Conservation (phyloP, 2,113 vertebrate genomes). For the Callaeas wilsoni region DNA sequence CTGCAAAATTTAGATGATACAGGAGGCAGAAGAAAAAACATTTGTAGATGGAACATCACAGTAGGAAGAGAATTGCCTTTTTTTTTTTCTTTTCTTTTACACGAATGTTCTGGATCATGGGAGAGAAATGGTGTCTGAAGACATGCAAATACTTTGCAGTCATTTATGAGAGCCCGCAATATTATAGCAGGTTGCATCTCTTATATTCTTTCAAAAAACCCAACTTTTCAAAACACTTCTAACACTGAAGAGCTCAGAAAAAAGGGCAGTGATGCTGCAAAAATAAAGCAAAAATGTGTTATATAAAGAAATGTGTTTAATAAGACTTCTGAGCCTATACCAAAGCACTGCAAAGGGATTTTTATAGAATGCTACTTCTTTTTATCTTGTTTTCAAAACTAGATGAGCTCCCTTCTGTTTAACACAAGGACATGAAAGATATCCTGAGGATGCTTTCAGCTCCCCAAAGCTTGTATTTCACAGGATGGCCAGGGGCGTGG, state of each 20-base stretch:
- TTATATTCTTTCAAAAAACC: neutral
- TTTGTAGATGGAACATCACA: neutral
- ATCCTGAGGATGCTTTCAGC: neutral
- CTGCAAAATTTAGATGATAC: constrained; percentile 3
- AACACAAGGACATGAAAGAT: neutral
- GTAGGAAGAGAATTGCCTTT: neutral
- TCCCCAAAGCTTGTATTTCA: neutral
- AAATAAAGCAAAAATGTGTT: neutral
- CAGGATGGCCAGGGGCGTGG: neutral
- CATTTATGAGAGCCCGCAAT: neutral
- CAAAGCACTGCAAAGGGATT: neutral
- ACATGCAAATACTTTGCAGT: constrained; percentile 1
- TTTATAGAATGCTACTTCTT: constrained; percentile 5
- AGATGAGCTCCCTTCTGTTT: neutral
- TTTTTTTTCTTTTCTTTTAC: neutral
- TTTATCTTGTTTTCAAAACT: constrained; percentile 43
- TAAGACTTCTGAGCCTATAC: neutral
- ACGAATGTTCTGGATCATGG: neutral
- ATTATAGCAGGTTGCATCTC: neutral
- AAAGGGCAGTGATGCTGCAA: neutral
- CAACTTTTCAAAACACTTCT: constrained; percentile 14
- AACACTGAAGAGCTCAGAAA: neutral
- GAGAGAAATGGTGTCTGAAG: neutral
- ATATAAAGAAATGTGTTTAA: constrained; percentile 1
- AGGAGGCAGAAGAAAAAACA: neutral